These are phyloP conservation scores for Plebejus argus DNA, from an alignment of 2,888 invertebrate species.

Conservation along the genomic window DNA sequence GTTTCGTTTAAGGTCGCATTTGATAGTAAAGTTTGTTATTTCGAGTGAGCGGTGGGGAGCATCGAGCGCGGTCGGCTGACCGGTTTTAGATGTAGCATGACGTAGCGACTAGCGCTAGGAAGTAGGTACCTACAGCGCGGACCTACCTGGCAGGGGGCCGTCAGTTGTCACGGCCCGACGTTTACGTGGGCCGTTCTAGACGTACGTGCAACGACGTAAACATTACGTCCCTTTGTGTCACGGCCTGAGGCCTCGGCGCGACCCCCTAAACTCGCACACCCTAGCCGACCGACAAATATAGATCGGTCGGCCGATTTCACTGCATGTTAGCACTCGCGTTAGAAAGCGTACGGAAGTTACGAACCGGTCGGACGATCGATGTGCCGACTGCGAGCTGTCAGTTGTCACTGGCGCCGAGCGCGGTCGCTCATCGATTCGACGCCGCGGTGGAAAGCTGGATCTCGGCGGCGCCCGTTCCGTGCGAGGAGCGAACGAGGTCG, in stretches of 20 bases:
- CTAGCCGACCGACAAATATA: constrained; percentile 44
- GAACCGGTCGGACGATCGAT: constrained; percentile 68
- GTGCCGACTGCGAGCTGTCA: constrained; percentile 67
- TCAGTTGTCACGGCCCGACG: neutral
- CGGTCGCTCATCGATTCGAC: constrained; percentile 63
- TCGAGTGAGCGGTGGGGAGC: constrained; percentile 9
- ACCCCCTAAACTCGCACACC: constrained; percentile 40
- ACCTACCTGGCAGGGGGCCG: constrained; percentile 19
- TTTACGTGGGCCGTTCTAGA: constrained; percentile 5
- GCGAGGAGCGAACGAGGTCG: constrained; percentile 66
- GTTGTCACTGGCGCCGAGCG: constrained; percentile 61
- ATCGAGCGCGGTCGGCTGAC: neutral
- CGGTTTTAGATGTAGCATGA: constrained; percentile 6
- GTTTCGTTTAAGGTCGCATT: constrained; percentile 25
- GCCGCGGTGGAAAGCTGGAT: constrained; percentile 60
- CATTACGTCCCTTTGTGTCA: constrained; percentile 1
- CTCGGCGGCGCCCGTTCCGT: constrained; percentile 47
- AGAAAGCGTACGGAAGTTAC: constrained; percentile 44
- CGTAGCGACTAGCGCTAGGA: neutral
- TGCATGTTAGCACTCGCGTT: constrained; percentile 35
- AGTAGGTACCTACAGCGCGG: neutral
- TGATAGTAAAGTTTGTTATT: neutral
- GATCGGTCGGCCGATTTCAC: constrained; percentile 49
- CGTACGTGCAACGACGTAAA: neutral
- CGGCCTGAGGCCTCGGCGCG: constrained; percentile 35